A percentile compares a stretch with the other conserved stretches of the same genome.
These are phyloP conservation scores for Eubasilissa regina DNA, from an alignment of 1,140 invertebrate genomes.

Conservation along the genomic window DNA sequence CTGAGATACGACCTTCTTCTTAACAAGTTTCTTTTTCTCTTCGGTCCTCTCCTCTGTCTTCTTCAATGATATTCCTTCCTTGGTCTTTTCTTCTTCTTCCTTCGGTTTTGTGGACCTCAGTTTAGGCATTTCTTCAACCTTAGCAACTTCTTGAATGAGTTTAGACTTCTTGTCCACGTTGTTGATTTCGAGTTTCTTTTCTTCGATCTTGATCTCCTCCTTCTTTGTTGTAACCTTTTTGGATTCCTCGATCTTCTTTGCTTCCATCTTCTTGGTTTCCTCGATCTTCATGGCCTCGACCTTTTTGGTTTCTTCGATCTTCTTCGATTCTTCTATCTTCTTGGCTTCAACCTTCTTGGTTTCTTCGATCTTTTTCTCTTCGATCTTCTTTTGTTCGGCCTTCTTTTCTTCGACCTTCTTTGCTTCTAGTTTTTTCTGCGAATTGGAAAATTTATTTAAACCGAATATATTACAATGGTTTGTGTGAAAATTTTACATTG, in stretches of 20 bases:
- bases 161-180: slow-evolving; percentile 62
- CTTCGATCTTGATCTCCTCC: slow-evolving; percentile 62
- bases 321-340: slow-evolving; percentile 69
- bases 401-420: slow-evolving; percentile 62
- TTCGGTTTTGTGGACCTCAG: slow-evolving; percentile 72
- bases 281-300: slow-evolving; percentile 65
- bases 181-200: slow-evolving; percentile 60
- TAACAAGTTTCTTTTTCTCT: slow-evolving; percentile 69
- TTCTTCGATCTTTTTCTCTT: slow-evolving; percentile 65
- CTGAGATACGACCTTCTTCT: slow-evolving; percentile 68
- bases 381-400: slow-evolving; percentile 63
- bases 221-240: slow-evolving; percentile 58
- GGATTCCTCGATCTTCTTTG: slow-evolving; percentile 67
- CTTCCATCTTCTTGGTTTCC: slow-evolving; percentile 71
- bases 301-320: slow-evolving; percentile 64
- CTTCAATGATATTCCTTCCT: slow-evolving; percentile 62
- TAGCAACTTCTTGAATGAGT: slow-evolving; percentile 65
- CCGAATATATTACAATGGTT: too few relatives aligned
- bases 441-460: too few relatives aligned
- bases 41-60: slow-evolving; percentile 65
- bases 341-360: slow-evolving; percentile 66
- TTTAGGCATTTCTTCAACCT: slow-evolving; percentile 73
- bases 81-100: slow-evolving; percentile 69
- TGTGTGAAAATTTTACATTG: too few relatives aligned
- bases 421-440: slow-evolving; percentile 37